Evolutionary conservation across 2,113 vertebrate species (phyloP), one percentile per base, ranked within the genome.

Genomic region (Neotragus pygmaeus): DNA sequence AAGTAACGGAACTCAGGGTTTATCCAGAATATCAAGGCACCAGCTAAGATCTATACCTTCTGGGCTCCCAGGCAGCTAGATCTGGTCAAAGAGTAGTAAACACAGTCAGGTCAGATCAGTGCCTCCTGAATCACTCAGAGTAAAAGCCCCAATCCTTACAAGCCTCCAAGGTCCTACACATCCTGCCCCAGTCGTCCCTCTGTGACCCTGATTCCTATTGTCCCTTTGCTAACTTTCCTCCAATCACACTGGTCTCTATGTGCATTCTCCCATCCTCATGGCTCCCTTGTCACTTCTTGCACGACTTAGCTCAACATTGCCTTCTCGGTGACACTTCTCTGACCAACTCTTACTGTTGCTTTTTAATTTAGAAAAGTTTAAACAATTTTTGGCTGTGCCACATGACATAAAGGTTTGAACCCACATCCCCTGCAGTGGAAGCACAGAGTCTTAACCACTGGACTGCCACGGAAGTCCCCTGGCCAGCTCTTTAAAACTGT

Each of bases 191-290:
- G 0, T 2, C 0, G 0, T 64, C 17, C 7, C 45, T 88, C 45
- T 49, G 3, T 39, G 75, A 78, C n/a, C 3, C 80, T 17, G 14
- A 15, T 49, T 73, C 28, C 85, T 19, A 7, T 1, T 9, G 8
- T 43, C 43, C 33, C 27, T 78, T 57, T 57, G 21, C 2, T 23
- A 53, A n/a, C 45, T 57, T 60, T 17, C 47, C 45, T 92, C 21
- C 19, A 16, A 2, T 28, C 3, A 47, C 28, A n/a, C 0, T 23
- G 43, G 80, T 36, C 43, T 86, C 49, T 55, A 43, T 3, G 33
- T 5, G 25, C 3, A 0, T 36, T 23, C n/a, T 49, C 1, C 16
- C 17, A 57, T 7, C 25, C 5, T 5, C 49, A 30, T 0, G 27
- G 12, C 23, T 39, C 39, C 27, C 28, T 33, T 64, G 58, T 66